Base-by-base conservation (phyloP, 2,888 invertebrate genomes). In the Neoitamus cyanurus region DNA sequence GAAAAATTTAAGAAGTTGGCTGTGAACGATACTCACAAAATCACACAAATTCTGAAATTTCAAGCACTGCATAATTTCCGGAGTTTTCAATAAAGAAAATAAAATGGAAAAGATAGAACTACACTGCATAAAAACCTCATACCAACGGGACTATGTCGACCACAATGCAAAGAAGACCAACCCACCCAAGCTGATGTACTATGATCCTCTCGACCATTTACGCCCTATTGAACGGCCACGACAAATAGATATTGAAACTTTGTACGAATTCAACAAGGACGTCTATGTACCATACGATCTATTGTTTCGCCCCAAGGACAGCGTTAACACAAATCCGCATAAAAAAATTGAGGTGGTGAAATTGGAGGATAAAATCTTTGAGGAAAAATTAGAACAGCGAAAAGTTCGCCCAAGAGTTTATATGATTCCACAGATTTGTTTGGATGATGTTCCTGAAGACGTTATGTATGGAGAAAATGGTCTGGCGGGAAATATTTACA, bases 371-470 rank as follows among this genome's bases (percentile, higher is more conserved):
- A 87, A 84, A 46, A 78, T 87, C 6, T 86, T 86, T 20, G 87
- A 86, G 6, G 34, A 85, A 31, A 86, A 86, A 83, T 28, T 86
- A 1, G 69, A 86, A 15, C 85, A 85, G 6, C 85, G 87, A 28
- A 85, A 86, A n/a, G 80, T 73, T 5, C 85, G 87, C 1, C 85
- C 86, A 3, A 36, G 83, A 6, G 83, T 87, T 0, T 86, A 83
- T 83, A 86, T 87, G 85, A 86, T 86, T n/a, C 87, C 88, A 13
- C 87, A 87, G 83, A 86, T 88, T 20, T 84, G 58, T 34, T 70
- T 88, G 11, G 86, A 88, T 36, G 70, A 86, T 73, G 85, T 87
- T n/a, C 87, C 87, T 0, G 85, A 85, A 69, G 83, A 87, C 20
- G 34, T 86, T 2, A 87, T 87, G 86, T 87, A 87, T 30, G 86